Conservation (phyloP, 2,113 vertebrate species). For the Hippopotamus amphibius region DNA sequence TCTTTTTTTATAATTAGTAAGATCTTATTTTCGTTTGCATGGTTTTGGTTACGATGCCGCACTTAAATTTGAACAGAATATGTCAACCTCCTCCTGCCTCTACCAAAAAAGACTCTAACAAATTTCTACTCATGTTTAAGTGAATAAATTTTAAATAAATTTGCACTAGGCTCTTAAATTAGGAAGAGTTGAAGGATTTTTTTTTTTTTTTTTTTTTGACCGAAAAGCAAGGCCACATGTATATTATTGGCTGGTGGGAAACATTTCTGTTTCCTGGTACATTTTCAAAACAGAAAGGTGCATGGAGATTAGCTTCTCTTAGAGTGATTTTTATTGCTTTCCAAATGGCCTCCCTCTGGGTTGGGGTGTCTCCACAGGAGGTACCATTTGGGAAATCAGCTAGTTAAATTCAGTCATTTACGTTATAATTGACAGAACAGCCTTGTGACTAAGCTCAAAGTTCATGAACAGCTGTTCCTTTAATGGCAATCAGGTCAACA, state of each 20-base stretch:
- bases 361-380: accelerated
- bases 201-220: background rate
- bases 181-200: background rate
- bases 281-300: background rate
- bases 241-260: background rate
- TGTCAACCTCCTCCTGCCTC: background rate
- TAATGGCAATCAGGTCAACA: too few species aligned
- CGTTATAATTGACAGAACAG: accelerated
- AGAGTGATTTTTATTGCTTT: background rate
- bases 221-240: background rate
- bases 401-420: too few species aligned
- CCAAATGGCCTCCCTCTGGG: background rate
- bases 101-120: background rate
- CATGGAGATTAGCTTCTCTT: background rate
- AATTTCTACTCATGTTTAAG: background rate
- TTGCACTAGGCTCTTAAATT: background rate
- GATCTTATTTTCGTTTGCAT: background rate
- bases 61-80: background rate
- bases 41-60: background rate
- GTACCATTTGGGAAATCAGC: background rate
- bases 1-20: background rate
- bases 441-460: background rate
- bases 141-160: slow-evolving; percentile 37
- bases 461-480: background rate
- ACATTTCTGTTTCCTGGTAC: background rate